A percentile compares a stretch with the other conserved stretches of the same genome.
Evolutionary conservation across 2,113 vertebrate genomes (phyloP).

Genomic region (Oncorhynchus mykiss): DNA sequence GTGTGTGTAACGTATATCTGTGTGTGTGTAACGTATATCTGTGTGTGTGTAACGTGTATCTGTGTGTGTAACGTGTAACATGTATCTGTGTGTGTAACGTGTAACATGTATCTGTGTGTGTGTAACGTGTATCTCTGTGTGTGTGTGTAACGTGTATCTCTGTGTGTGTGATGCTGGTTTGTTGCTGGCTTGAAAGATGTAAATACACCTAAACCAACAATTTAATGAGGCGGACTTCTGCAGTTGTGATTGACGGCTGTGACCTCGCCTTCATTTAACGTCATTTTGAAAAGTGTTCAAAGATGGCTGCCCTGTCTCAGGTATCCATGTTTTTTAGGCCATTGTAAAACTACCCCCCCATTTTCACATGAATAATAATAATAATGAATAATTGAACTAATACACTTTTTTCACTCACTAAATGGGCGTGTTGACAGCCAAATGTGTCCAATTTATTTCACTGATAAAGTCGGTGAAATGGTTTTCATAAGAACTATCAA

Average conservation of each 20-base stretch:
- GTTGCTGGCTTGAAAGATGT: slow-evolving; percentile 29
- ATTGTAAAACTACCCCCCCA: slow-evolving; percentile 71
- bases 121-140: no score
- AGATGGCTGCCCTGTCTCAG: slow-evolving; percentile 67
- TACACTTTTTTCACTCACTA: slow-evolving; percentile 64
- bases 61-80: no score
- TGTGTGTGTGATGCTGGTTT: no score
- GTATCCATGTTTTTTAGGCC: slow-evolving; percentile 71
- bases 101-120: no score
- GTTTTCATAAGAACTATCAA: no score
- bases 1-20: not conserved
- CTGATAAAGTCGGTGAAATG: slow-evolving; percentile 12
- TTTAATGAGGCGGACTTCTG: slow-evolving; percentile 78
- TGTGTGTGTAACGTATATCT: not conserved
- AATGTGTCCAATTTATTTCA: slow-evolving; percentile 64
- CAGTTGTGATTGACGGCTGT: slow-evolving; percentile 80
- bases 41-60: no score
- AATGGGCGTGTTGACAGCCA: slow-evolving; percentile 54
- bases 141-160: no score
- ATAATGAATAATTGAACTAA: no score
- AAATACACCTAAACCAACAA: slow-evolving; percentile 75
- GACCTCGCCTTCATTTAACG: slow-evolving; percentile 94
- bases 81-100: no score
- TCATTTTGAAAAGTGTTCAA: slow-evolving; percentile 81
- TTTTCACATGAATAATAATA: slow-evolving; percentile 73